Evolutionary conservation across 2,797 vertebrate genomes (phyloP).

Genomic region (Lutjanus campechanus): DNA sequence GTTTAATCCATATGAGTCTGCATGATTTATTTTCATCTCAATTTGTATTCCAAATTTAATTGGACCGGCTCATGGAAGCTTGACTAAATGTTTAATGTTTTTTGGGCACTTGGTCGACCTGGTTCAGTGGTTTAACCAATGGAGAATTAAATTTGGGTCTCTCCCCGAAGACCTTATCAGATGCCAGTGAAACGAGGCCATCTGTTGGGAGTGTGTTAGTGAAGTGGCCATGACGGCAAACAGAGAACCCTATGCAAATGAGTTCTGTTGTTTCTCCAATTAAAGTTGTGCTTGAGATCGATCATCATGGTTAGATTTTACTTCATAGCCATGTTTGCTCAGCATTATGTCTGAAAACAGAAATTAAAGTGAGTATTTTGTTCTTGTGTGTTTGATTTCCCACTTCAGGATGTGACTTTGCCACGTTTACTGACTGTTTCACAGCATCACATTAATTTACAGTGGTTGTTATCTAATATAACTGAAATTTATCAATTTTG

Average conservation of each 20-base stretch:
- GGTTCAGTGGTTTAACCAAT: constrained; percentile 72
- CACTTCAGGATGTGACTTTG: not conserved
- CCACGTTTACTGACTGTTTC: not conserved
- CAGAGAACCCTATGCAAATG: constrained; percentile 37
- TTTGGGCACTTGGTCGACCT: constrained; percentile 60
- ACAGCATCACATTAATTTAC: not conserved
- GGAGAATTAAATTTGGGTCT: constrained; percentile 68
- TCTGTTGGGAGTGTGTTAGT: constrained; percentile 65
- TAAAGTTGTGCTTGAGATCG: constrained; percentile 27
- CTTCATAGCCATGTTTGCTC: not conserved
- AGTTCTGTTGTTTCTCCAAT: constrained; percentile 35
- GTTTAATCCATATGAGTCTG: constrained; percentile 13
- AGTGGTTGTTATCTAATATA: not conserved
- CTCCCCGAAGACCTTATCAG: constrained; percentile 68
- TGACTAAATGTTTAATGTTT: constrained; percentile 64
- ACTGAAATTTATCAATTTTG: not conserved
- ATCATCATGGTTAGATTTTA: constrained; percentile 4
- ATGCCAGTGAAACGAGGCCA: constrained; percentile 64
- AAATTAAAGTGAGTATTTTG: constrained; percentile 5
- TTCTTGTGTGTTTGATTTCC: not conserved
- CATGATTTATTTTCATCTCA: constrained; percentile 12
- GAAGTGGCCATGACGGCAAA: constrained; percentile 32
- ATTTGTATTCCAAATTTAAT: constrained; percentile 51
- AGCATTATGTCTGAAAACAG: not conserved
- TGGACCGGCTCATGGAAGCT: constrained; percentile 54